These are phyloP conservation scores for Eulemur albifrons DNA, from an alignment of 2,797 vertebrate species.

Conservation along the genomic window DNA sequence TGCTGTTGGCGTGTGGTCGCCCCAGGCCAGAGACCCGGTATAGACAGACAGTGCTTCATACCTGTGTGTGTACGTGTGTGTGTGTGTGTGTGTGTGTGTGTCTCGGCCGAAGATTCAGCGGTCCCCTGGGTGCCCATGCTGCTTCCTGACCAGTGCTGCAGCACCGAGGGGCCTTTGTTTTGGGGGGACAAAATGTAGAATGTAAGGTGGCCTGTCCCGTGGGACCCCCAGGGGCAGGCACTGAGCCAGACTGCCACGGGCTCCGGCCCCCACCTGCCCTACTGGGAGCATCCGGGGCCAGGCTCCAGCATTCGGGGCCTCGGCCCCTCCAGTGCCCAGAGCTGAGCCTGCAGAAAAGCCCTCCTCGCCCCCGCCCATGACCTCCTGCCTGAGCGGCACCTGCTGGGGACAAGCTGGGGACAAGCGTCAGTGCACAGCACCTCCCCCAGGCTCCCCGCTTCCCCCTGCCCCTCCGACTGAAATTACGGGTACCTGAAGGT, in stretches of 20 bases:
- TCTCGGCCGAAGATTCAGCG: background rate
- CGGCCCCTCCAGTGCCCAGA: background rate
- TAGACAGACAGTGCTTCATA: background rate
- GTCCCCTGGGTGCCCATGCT: background rate
- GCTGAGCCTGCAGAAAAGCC: conserved; percentile 44
- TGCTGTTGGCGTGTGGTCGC: background rate
- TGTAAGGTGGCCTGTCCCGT: conserved; percentile 16
- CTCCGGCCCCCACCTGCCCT: background rate
- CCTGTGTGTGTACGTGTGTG: background rate
- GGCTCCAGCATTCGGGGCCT: background rate
- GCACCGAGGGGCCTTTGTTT: background rate
- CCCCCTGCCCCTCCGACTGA: conserved; percentile 73
- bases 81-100: background rate
- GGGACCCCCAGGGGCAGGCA: background rate
- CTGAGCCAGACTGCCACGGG: background rate
- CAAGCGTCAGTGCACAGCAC: background rate
- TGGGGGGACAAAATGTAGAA: conserved; percentile 11
- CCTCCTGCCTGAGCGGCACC: background rate
- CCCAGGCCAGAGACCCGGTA: background rate
- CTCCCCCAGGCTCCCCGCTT: conserved; percentile 35
- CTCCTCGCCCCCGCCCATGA: rapidly evolving
- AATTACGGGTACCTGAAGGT: conserved; percentile 87
- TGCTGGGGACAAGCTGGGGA: background rate
- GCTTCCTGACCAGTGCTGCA: conserved; percentile 45
- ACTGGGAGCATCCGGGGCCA: background rate